Percentiles rank a stretch among this genome's conserved stretches.
phyloP scores from a whole-genome alignment of 1,140 invertebrate genomes.

The Propsilocerus akamusi region DNA sequence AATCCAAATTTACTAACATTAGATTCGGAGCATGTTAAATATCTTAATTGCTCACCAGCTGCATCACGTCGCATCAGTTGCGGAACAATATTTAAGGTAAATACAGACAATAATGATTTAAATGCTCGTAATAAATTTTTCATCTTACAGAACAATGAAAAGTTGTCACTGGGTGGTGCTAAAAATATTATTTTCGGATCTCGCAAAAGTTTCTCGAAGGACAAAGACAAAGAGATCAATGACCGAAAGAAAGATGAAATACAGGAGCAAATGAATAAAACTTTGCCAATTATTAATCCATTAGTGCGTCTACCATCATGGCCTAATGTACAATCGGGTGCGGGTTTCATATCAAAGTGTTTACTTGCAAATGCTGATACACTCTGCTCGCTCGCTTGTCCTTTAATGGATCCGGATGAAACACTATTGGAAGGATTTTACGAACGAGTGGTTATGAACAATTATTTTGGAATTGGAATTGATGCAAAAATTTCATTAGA shows the following conservation, averaged over 20 bases:
- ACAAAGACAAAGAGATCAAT: slow-evolving; percentile 21
- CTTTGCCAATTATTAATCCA: slow-evolving; percentile 79
- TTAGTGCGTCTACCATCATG: slow-evolving; percentile 67
- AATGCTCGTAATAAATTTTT: neutral
- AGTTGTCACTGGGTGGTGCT: slow-evolving; percentile 33
- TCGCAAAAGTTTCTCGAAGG: slow-evolving; percentile 6
- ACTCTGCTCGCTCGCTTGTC: slow-evolving; percentile 82
- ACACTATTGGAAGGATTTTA: slow-evolving; percentile 79
- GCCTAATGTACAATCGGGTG: slow-evolving; percentile 51
- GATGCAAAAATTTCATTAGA: slow-evolving; percentile 96
- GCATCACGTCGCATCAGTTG: slow-evolving; percentile 59
- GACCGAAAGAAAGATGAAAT: slow-evolving; percentile 13
- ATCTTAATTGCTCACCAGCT: slow-evolving; percentile 44
- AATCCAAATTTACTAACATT: slow-evolving; percentile 37
- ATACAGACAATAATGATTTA: slow-evolving; percentile 10
- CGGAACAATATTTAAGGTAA: slow-evolving; percentile 52
- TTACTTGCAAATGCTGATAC: slow-evolving; percentile 92
- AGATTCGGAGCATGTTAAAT: slow-evolving; percentile 35
- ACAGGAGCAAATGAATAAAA: slow-evolving; percentile 33
- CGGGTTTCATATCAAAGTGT: slow-evolving; percentile 75
- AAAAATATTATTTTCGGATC: slow-evolving; percentile 26
- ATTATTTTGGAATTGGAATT: slow-evolving; percentile 97
- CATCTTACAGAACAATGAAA: slow-evolving; percentile 27
- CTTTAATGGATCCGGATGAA: slow-evolving; percentile 81
- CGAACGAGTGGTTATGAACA: slow-evolving; percentile 96